A percentile compares a stretch with the other conserved stretches of the same genome.
These are phyloP conservation scores for Rhagologus leucostigma DNA, from an alignment of 2,113 vertebrate genomes.

Conservation along the genomic window DNA sequence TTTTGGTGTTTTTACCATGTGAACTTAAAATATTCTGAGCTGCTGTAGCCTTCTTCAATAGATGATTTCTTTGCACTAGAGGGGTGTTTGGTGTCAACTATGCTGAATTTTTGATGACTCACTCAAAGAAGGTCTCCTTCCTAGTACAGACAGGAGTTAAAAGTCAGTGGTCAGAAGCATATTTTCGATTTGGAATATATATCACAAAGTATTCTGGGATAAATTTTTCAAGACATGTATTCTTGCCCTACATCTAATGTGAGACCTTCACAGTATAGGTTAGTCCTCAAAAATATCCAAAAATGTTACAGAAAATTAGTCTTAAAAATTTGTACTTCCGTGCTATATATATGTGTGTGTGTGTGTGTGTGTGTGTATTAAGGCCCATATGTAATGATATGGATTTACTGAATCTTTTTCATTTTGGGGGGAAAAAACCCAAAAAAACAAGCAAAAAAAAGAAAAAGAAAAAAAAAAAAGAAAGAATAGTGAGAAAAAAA, in stretches of 20 bases:
- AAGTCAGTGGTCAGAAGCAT: not conserved
- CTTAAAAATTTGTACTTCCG: not conserved
- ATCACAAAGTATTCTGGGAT: not conserved
- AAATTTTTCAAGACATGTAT: not conserved
- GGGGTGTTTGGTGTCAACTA: not conserved
- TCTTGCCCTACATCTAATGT: not conserved
- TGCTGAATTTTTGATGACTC: not conserved
- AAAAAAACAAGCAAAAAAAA: not conserved
- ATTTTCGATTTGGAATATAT: not conserved
- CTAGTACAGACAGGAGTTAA: not conserved
- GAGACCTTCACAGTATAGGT: not conserved
- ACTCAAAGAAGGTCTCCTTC: not conserved
- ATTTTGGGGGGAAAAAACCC: not conserved
- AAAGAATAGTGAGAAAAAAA: not conserved
- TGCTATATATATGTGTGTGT: not conserved
- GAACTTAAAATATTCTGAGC: not conserved
- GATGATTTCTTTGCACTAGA: not conserved
- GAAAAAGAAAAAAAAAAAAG: rapidly evolving
- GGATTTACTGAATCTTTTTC: not conserved
- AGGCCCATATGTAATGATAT: not conserved
- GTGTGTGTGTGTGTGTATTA: not conserved
- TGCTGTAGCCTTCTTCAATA: not conserved
- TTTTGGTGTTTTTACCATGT: not conserved
- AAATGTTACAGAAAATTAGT: not conserved
- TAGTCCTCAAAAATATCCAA: not conserved